These are phyloP conservation scores for Oligia strigilis DNA, from an alignment of 2,888 invertebrate species.

Conservation along the genomic window DNA sequence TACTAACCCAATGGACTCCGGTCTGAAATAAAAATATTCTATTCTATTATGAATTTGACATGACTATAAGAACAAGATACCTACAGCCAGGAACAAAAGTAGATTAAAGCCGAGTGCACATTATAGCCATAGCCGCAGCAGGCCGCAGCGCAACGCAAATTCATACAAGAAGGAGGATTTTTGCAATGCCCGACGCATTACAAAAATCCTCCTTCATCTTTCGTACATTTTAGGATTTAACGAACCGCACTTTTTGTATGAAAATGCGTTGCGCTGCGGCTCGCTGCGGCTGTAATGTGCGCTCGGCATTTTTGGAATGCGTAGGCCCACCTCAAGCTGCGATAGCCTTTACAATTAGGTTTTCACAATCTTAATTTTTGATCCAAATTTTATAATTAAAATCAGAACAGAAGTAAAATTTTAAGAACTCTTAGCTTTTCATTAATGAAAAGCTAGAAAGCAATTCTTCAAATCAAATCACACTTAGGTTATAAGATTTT, in stretches of 20 bases:
- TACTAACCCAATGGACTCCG: no score
- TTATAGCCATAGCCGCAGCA: neutral
- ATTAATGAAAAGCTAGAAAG: neutral
- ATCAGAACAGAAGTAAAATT: no score
- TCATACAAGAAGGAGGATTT: neutral
- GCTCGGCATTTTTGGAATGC: neutral
- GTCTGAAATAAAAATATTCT: no score
- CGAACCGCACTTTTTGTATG: neutral
- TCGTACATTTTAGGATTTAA: neutral
- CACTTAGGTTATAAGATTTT: no score
- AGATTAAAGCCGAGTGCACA: neutral
- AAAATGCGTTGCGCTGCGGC: neutral
- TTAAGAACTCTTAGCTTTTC: neutral
- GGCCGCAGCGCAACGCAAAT: neutral
- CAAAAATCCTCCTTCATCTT: neutral
- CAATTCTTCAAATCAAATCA: no score
- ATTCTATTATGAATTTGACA: neutral
- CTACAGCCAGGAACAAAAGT: no score
- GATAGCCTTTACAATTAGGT: neutral
- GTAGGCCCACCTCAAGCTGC: neutral
- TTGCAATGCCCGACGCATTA: neutral
- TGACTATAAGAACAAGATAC: neutral
- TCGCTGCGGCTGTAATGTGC: neutral
- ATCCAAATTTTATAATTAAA: neutral
- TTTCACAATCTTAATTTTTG: neutral